Evolutionary conservation across 2,888 invertebrate species (phyloP).

Genomic region (Eurytoma adleriae): DNA sequence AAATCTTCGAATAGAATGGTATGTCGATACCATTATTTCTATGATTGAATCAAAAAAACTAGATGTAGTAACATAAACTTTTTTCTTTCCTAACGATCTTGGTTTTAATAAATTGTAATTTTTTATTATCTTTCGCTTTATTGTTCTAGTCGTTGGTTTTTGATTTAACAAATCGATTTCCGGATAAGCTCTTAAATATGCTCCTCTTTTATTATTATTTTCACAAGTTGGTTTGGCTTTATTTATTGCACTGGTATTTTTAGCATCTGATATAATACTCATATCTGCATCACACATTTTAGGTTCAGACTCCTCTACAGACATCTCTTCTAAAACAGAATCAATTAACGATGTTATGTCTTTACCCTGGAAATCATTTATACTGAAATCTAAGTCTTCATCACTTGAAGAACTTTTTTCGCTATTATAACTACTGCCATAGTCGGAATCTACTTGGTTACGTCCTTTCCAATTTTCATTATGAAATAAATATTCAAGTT

Average conservation of each 20-base stretch:
- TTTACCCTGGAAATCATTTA: background rate
- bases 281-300: background rate
- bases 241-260: background rate
- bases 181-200: background rate
- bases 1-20: background rate
- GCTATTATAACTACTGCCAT: background rate
- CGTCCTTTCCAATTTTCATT: constrained; percentile 5
- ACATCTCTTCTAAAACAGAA: background rate
- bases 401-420: background rate
- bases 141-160: background rate
- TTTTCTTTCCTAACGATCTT: background rate
- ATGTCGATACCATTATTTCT: background rate
- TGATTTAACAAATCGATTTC: constrained; percentile 15
- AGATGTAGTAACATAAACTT: background rate
- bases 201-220: constrained; percentile 5
- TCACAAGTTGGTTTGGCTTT: background rate
- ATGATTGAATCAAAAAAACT: constrained; percentile 9
- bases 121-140: constrained; percentile 15
- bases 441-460: background rate
- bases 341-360: background rate
- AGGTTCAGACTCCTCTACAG: background rate
- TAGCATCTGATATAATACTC: background rate
- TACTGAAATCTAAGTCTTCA: background rate
- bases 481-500: constrained; percentile 6
- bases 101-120: constrained; percentile 9